These are phyloP conservation scores for Pristionchus arcanus DNA, from an alignment of 2,888 invertebrate species.

Conservation along the genomic window DNA sequence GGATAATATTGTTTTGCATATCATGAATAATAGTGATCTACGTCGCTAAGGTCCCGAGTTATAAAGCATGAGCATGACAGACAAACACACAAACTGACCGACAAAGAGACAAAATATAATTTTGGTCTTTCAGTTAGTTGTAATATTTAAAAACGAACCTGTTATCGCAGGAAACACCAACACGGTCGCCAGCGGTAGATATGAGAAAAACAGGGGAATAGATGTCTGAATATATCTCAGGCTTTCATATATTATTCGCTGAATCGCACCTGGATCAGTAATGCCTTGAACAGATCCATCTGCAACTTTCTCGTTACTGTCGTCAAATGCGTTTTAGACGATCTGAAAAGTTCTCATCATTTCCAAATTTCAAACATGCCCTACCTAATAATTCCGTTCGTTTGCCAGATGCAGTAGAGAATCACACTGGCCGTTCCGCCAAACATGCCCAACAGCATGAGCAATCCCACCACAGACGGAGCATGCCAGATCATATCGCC, in stretches of 20 bases:
- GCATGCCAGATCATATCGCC: background rate
- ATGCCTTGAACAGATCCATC: background rate
- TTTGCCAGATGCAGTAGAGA: background rate
- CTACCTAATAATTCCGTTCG: background rate
- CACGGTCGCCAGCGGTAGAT: background rate
- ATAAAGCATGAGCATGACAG: no score
- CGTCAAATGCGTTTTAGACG: background rate
- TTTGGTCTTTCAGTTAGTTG: no score
- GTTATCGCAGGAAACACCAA: background rate
- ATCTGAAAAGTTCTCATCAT: no score
- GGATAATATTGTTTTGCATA: no score
- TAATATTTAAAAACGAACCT: background rate
- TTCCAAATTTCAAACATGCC: no score
- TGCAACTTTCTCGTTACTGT: background rate
- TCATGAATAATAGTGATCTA: no score
- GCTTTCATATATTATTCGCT: background rate
- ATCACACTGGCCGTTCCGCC: slow-evolving; percentile 9
- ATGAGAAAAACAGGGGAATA: background rate
- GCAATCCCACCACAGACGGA: background rate
- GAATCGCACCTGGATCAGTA: background rate
- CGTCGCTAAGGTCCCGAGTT: no score
- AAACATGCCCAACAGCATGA: background rate
- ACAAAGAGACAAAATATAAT: no score
- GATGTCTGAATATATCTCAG: background rate
- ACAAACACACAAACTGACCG: no score